A percentile compares a stretch with the other conserved stretches of the same genome.
These are phyloP conservation scores for Tupaia chinensis DNA, from an alignment of 2,113 vertebrate genomes.

Conservation along the genomic window DNA sequence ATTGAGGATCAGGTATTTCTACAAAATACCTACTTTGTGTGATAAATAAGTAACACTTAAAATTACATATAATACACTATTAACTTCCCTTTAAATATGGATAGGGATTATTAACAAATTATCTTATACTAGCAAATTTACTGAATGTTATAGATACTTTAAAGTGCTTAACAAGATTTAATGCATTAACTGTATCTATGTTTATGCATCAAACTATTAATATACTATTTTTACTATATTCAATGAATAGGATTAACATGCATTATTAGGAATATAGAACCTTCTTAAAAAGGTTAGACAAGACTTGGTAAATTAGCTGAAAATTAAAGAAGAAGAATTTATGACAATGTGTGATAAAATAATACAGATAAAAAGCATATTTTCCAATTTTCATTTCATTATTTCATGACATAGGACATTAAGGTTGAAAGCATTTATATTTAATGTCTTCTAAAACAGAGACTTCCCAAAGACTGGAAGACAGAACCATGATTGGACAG, in stretches of 20 bases:
- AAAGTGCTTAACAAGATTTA: neutral
- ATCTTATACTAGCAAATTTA: neutral
- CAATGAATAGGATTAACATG: neutral
- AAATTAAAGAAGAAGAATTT: neutral
- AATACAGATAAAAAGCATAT: neutral
- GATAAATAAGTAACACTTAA: neutral
- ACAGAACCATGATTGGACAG: neutral
- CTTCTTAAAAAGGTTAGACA: neutral
- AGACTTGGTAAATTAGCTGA: neutral
- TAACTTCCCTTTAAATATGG: neutral
- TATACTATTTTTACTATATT: neutral
- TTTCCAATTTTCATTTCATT: neutral
- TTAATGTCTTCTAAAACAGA: neutral
- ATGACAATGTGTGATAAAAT: neutral
- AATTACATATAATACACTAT: neutral
- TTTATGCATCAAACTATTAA: neutral
- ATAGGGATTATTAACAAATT: neutral
- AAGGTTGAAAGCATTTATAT: neutral
- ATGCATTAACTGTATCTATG: neutral
- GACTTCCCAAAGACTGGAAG: neutral
- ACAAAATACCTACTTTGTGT: conserved; percentile 5
- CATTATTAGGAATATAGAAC: neutral
- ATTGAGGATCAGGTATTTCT: conserved; percentile 22
- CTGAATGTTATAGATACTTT: neutral
- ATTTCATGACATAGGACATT: neutral